Evolutionary conservation across 2,113 vertebrate genomes (phyloP).

Genomic region (Lonchura striata): DNA sequence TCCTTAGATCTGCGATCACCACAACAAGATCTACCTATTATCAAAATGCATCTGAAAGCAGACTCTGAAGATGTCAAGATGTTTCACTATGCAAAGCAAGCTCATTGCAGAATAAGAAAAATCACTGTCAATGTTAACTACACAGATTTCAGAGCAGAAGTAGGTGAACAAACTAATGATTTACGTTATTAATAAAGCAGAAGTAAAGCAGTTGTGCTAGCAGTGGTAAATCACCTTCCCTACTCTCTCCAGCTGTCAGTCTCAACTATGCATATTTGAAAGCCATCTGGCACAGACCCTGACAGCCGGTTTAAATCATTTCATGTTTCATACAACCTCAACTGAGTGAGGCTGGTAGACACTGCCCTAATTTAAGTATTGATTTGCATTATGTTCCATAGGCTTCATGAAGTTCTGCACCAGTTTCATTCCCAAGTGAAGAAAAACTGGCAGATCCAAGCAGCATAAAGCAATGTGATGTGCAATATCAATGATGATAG

Average conservation of each 20-base stretch:
- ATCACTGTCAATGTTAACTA: neutral
- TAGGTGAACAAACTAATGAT: neutral
- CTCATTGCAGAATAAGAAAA: neutral
- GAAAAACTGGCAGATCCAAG: neutral
- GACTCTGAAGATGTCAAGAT: neutral
- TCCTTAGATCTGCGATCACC: neutral
- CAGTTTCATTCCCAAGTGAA: neutral
- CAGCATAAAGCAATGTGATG: neutral
- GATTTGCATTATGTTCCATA: neutral
- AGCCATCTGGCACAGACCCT: neutral
- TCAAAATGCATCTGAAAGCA: neutral
- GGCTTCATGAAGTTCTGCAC: neutral
- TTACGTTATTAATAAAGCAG: neutral
- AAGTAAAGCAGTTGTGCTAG: neutral
- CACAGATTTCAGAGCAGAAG: neutral
- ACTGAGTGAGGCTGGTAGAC: neutral
- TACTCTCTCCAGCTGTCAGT: neutral
- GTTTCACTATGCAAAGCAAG: neutral
- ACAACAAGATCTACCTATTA: neutral
- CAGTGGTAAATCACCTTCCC: neutral
- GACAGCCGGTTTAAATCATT: neutral
- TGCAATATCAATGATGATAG: neutral
- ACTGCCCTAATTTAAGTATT: neutral
- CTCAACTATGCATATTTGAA: neutral
- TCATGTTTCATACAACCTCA: neutral